Evolutionary conservation across 2,113 vertebrate genomes (phyloP).

Genomic region (Catharus bicknelli): DNA sequence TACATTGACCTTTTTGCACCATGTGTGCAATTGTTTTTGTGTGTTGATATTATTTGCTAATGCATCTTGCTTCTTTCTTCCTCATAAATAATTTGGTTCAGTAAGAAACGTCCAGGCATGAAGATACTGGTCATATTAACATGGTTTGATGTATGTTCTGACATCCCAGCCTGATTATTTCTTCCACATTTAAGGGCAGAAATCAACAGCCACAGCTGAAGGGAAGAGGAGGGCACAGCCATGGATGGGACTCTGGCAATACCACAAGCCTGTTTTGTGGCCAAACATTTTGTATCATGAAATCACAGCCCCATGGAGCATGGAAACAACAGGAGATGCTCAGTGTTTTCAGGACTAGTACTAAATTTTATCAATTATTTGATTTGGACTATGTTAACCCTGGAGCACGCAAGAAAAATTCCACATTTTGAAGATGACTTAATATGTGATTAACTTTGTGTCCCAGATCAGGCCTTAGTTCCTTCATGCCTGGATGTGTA

Average conservation of each 20-base stretch:
- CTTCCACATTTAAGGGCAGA: background rate
- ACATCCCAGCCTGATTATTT: background rate
- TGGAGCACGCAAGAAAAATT: background rate
- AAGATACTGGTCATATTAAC: background rate
- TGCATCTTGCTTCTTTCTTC: background rate
- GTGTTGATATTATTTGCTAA: background rate
- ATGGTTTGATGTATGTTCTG: background rate
- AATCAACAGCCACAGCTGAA: background rate
- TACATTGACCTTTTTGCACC: background rate
- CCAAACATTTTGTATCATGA: background rate
- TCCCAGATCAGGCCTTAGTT: background rate
- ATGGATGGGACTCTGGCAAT: background rate
- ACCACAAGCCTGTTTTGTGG: background rate
- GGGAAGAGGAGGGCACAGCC: background rate
- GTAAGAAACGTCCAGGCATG: background rate
- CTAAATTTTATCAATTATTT: background rate
- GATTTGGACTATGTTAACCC: background rate
- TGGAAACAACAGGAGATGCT: background rate
- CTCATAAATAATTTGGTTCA: background rate
- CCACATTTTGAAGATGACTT: background rate
- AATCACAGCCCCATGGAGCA: background rate
- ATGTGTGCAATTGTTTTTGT: background rate
- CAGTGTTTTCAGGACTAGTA: background rate
- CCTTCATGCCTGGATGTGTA: background rate
- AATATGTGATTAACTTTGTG: background rate